Conservation (phyloP, 2,113 vertebrate species). For the Thunnus maccoyii region DNA sequence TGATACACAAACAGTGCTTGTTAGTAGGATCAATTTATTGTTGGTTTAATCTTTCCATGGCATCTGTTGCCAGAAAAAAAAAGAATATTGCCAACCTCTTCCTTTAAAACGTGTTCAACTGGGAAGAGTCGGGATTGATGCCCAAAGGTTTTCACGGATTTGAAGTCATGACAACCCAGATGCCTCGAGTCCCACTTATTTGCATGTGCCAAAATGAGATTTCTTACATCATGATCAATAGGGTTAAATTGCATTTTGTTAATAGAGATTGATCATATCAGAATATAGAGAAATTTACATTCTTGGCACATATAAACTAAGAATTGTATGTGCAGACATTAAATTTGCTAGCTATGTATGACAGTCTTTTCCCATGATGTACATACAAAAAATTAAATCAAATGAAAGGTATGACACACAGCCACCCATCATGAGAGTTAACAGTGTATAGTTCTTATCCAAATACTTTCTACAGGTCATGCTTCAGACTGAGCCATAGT, state of each 20-base stretch:
- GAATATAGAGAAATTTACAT: conserved; percentile 2
- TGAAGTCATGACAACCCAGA: background rate
- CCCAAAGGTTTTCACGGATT: background rate
- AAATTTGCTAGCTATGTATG: background rate
- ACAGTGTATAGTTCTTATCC: background rate
- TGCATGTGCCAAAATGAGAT: conserved; percentile 52
- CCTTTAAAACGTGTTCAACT: background rate
- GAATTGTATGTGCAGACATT: background rate
- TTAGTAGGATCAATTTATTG: background rate
- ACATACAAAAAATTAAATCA: background rate
- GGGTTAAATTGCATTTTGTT: background rate
- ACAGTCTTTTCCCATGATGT: background rate
- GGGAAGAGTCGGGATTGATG: background rate
- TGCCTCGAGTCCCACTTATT: background rate
- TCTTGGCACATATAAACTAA: background rate
- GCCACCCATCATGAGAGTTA: background rate
- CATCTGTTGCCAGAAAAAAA: conserved; percentile 12
- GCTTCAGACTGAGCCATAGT: conserved; percentile 7
- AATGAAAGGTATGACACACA: conserved; percentile 10
- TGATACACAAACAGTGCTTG: no score
- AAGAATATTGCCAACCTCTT: background rate
- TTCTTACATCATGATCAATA: background rate
- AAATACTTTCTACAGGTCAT: conserved; percentile 1
- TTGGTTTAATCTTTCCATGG: conserved; percentile 6
- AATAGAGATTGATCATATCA: conserved; percentile 17